Conservation (phyloP, 2,888 invertebrate genomes). For the Nephrotoma appendiculata region DNA sequence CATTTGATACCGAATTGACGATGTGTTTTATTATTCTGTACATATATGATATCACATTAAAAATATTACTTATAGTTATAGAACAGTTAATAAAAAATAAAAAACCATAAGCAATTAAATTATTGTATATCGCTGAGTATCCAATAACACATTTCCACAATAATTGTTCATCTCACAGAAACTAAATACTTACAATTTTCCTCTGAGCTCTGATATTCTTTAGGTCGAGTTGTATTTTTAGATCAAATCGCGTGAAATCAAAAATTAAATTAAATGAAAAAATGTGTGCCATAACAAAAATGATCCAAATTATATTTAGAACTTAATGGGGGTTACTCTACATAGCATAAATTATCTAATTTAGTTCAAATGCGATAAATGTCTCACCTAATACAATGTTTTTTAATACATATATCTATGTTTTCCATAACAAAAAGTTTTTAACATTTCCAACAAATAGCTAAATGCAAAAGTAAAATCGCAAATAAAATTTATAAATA, state of each 20-base stretch:
- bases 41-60: neutral
- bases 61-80: neutral
- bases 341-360: neutral
- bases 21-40: neutral
- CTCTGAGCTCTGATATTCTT: neutral
- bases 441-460: neutral
- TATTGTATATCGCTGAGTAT: neutral
- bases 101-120: neutral
- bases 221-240: neutral
- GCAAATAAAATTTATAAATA: too few relatives aligned
- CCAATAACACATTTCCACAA: neutral
- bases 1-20: neutral
- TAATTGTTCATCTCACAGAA: neutral
- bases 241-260: neutral
- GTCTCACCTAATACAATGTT: neutral
- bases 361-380: neutral
- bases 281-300: neutral
- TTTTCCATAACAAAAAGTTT: neutral
- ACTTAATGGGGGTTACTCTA: neutral
- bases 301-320: neutral
- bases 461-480: neutral
- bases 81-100: neutral
- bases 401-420: neutral
- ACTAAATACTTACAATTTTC: neutral
- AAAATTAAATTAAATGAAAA: neutral